These are phyloP conservation scores for Conus canariensis DNA, from an alignment of 2,888 invertebrate species.

Conservation along the genomic window DNA sequence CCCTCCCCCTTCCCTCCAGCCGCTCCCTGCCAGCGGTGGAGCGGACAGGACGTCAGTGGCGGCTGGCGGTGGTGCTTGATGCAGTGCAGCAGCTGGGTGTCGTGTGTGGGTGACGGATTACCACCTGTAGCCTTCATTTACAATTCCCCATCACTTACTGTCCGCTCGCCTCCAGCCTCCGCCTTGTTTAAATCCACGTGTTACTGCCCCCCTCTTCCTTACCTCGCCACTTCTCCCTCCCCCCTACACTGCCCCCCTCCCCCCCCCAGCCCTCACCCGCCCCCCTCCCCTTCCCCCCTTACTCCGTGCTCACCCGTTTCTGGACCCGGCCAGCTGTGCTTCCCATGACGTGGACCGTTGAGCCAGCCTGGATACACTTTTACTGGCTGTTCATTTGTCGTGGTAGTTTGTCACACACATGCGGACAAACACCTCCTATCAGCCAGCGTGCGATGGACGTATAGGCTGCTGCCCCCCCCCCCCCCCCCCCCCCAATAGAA, in stretches of 20 bases:
- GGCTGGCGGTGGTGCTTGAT: not conserved
- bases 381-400: too few species aligned
- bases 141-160: not conserved
- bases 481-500: too few species aligned
- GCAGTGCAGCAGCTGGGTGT: not conserved
- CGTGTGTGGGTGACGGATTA: not conserved
- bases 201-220: not conserved
- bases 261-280: too few species aligned
- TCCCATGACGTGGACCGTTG: too few species aligned
- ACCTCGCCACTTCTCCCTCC: not conserved
- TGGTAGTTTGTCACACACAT: too few species aligned
- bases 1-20: not conserved
- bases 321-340: not conserved
- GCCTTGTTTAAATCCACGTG: too few species aligned
- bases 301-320: not conserved
- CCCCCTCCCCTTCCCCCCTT: not conserved
- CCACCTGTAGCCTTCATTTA: conserved; percentile 24
- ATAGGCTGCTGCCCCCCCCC: too few species aligned
- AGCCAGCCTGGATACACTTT: too few species aligned
- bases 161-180: not conserved
- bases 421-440: too few species aligned
- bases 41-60: not conserved
- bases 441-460: too few species aligned
- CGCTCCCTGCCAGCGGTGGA: too few species aligned
- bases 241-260: not conserved